phyloP scores from a whole-genome alignment of 2,113 vertebrate genomes.

The Cebus imitator region DNA sequence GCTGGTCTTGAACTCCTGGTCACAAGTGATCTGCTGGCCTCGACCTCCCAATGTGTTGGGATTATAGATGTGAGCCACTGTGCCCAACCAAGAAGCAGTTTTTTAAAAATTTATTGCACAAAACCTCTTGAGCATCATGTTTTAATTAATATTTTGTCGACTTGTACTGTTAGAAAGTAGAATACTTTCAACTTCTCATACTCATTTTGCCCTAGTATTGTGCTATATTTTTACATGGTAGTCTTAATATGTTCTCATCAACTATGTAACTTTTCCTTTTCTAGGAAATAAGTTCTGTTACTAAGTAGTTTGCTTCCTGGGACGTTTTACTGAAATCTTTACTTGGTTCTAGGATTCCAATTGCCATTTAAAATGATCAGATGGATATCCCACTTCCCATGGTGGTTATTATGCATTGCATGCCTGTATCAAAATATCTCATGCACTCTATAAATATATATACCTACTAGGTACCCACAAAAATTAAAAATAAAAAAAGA shows the following conservation, averaged over 20 bases:
- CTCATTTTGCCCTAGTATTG: neutral
- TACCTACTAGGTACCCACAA: too few relatives aligned
- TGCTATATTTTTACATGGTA: neutral
- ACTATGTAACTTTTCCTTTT: neutral
- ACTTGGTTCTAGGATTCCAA: neutral
- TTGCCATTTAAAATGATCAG: constrained; percentile 11
- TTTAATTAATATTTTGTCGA: neutral
- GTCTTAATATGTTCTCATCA: neutral
- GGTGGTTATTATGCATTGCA: too few relatives aligned
- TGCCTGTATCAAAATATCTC: too few relatives aligned
- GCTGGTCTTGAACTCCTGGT: too few relatives aligned
- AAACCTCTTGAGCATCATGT: neutral
- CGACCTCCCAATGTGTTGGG: too few relatives aligned
- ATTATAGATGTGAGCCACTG: too few relatives aligned
- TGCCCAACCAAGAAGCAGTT: too few relatives aligned
- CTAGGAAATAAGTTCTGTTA: neutral
- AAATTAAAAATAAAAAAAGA: too few relatives aligned
- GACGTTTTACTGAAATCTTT: constrained; percentile 3
- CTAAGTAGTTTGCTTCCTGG: neutral
- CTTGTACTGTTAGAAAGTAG: neutral
- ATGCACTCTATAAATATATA: too few relatives aligned
- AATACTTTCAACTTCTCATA: neutral
- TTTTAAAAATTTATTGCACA: neutral
- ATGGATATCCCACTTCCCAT: too few relatives aligned
- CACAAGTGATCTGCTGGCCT: too few relatives aligned